Base-by-base conservation (phyloP, 1,140 invertebrate species). In the Pteromalus puparum region DNA sequence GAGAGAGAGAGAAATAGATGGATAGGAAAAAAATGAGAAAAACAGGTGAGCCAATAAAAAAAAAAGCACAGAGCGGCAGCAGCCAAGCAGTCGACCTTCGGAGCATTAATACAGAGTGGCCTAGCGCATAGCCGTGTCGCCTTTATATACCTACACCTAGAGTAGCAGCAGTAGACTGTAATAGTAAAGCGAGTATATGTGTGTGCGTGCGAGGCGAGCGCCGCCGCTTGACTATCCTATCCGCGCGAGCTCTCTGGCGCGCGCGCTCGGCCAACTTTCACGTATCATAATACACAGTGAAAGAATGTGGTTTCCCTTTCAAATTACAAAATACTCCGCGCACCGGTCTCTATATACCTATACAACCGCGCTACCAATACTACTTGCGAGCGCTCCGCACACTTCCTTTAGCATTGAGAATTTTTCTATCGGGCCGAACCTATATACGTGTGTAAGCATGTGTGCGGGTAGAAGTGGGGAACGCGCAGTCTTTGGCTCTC, bases 221-320 rank as follows among this genome's bases (percentile, higher is more conserved):
- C 67, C 24, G 42, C 48, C 12, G 18, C 72, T 79, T n/a, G 53
- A 24, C 75, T 77, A 42, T 38, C 73, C 73, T 75, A 46, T 21
- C 65, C 38, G 65, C 26, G 68, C 24, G 28, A 65, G 26, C 12
- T 61, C 46, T 26, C 21, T 53, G 42, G 12, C 24, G 68, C 18
- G 70, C 67, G 87, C 46, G 86, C 86, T 85, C 87, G 89, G 88
- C 89, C 88, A 91, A 92, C 91, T 92, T 92, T 92, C 91, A 91
- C 91, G 91, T 91, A 92, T 92, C 90, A 92, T 92, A 92, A 91
- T 91, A 91, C 89, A 89, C 88, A 90, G 90, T 89, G 88, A 90
- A 92, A 92, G 91, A 92, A 91, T 92, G 91, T 91, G 89, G 91
- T 92, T 92, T 92, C 90, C 91, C 91, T 92, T 92, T 91, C 91